Base-by-base conservation (phyloP, 2,888 invertebrate species). In the Halocaridina rubra region DNA sequence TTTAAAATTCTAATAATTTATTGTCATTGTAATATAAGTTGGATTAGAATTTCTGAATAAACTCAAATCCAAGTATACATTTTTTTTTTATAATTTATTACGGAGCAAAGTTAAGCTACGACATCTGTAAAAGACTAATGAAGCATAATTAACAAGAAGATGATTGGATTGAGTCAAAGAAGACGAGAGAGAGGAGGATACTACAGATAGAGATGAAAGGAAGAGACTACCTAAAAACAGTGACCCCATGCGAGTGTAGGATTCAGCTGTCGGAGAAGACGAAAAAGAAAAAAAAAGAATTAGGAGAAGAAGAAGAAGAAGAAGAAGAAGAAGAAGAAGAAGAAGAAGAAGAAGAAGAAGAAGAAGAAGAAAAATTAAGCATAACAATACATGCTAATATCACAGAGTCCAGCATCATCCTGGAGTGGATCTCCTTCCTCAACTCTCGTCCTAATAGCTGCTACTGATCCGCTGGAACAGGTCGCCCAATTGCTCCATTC, bases 351-450 rank as follows among this genome's bases (percentile, higher is more conserved):
- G 59, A 1, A 59, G 59, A 59, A 59, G 59, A 59, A 22, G 59
- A 59, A 13, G 59, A 1, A 13, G 16, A 13, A 13, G 22, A 59
- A 59, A n/a, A n/a, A n/a, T n/a, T n/a, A n/a, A 3, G 53, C 10
- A 53, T 79, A 84, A 64, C 84, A 84, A 46, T 64, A 84, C 64
- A 79, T 67, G 19, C 78, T 30, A n/a, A 79, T 22, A 8, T 84
- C 72, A 7, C 39, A 32, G 3, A 84, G 3, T 3, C 84, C 84
- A 0, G 84, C 84, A 30, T 84, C 84, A 46, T 84, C 84, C 2
- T 46, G 19, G 7, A 84, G 29, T 16, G 33, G 3, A 57, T 61
- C 16, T n/a, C 57, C 64, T 30, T 19, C 32, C 33, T 84, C 74
- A 19, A 84, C 64, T 22, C 78, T n/a, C 2, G 24, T 53, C 57